Evolutionary conservation across 2,888 invertebrate species (phyloP).

Genomic region (Leucophenga maculata): DNA sequence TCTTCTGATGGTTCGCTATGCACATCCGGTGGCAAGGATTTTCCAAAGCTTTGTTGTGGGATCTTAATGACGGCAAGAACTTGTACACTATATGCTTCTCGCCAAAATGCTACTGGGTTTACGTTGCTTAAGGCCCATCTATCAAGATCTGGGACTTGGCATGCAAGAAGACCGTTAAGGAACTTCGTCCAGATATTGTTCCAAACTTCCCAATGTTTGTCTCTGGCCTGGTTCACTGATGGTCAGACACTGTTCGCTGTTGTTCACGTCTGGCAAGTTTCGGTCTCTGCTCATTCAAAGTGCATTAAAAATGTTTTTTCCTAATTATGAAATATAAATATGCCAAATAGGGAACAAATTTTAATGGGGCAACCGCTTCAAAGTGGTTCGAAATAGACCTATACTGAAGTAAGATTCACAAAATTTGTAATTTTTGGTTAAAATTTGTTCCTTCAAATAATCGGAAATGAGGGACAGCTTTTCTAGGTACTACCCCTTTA

Average conservation of each 20-base stretch:
- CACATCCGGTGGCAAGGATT: conserved; percentile 98
- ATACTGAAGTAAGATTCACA: too few relatives aligned
- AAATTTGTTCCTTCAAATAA: too few relatives aligned
- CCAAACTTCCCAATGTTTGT: conserved; percentile 89
- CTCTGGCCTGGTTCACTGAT: conserved; percentile 98
- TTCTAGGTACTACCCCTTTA: too few relatives aligned
- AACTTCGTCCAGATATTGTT: conserved; percentile 94
- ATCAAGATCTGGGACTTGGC: conserved; percentile 99
- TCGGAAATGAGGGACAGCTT: too few relatives aligned
- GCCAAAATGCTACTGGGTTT: conserved; percentile 99
- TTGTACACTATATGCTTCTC: conserved; percentile 98
- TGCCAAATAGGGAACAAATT: too few relatives aligned
- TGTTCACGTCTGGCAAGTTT: too few relatives aligned
- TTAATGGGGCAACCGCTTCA: too few relatives aligned
- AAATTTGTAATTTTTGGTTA: too few relatives aligned
- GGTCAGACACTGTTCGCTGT: conserved; percentile 79
- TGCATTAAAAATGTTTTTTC: too few relatives aligned
- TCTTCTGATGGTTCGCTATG: conserved; percentile 99
- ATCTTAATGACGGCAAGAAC: conserved; percentile 98
- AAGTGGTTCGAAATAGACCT: too few relatives aligned
- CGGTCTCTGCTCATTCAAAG: too few relatives aligned
- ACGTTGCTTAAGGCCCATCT: conserved; percentile 97
- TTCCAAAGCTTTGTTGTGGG: conserved; percentile 99
- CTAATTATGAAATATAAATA: too few relatives aligned
- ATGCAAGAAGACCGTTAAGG: conserved; percentile 98